These are phyloP conservation scores for Leucophenga maculata DNA, from an alignment of 2,888 invertebrate species.

Conservation along the genomic window DNA sequence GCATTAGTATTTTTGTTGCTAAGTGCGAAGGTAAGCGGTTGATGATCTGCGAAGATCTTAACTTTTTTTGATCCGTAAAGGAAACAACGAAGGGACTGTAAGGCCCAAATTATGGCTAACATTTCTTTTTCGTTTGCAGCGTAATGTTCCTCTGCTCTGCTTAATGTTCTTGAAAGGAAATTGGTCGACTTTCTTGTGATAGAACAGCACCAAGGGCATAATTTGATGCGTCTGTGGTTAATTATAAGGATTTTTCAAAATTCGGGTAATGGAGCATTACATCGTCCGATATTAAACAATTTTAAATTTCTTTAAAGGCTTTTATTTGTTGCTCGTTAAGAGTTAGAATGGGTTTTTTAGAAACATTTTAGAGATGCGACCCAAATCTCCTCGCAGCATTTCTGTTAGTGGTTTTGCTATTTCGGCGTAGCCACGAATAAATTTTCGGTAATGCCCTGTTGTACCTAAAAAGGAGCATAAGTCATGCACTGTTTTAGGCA, in stretches of 20 bases:
- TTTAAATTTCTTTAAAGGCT: conserved; percentile 31
- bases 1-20: neutral
- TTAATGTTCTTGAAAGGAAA: conserved; percentile 34
- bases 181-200: conserved; percentile 35
- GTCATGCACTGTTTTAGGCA: conserved; percentile 12
- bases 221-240: conserved; percentile 41
- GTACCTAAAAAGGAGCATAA: conserved; percentile 27
- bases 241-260: conserved; percentile 31
- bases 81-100: too few relatives aligned
- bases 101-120: too few relatives aligned
- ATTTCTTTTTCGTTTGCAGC: conserved; percentile 42
- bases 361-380: neutral
- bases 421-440: conserved; percentile 11
- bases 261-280: conserved; percentile 35
- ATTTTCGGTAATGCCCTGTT: conserved; percentile 29
- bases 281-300: conserved; percentile 31
- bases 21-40: neutral
- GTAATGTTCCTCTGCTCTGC: conserved; percentile 27
- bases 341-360: neutral
- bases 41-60: too few relatives aligned
- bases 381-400: neutral
- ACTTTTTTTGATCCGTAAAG: too few relatives aligned
- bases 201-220: conserved; percentile 37
- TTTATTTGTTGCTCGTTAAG: conserved; percentile 1
- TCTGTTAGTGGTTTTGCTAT: conserved; percentile 28